These are phyloP conservation scores for Propithecus deckenii DNA, from an alignment of 2,797 vertebrate genomes.

Conservation along the genomic window DNA sequence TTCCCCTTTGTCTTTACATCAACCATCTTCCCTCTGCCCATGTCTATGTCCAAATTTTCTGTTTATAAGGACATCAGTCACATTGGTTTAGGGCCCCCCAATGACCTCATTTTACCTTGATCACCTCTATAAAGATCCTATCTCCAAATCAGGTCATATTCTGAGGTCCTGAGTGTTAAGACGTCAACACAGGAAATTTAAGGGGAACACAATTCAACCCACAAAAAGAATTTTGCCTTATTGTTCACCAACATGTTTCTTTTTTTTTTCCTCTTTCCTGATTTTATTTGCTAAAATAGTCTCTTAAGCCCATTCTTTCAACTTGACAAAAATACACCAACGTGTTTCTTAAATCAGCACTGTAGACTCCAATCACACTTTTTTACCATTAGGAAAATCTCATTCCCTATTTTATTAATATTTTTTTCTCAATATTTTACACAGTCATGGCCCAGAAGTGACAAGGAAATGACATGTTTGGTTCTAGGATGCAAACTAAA, in stretches of 20 bases:
- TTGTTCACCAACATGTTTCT: conserved; percentile 80
- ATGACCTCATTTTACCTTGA: not conserved
- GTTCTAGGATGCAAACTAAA: not conserved
- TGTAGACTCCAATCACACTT: conserved; percentile 66
- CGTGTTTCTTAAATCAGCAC: conserved; percentile 80
- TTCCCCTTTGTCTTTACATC: not conserved
- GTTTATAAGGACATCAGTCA: not conserved
- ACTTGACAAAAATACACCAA: conserved; percentile 52
- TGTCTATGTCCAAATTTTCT: not conserved
- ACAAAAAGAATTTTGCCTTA: conserved; percentile 49
- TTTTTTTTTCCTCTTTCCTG: not conserved
- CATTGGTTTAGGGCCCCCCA: not conserved
- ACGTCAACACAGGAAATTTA: not conserved
- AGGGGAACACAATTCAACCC: not conserved
- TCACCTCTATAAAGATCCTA: not conserved
- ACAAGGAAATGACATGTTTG: not conserved
- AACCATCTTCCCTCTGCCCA: not conserved
- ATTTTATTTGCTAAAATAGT: too few relatives aligned
- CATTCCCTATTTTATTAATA: conserved; percentile 76
- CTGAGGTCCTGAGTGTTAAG: not conserved
- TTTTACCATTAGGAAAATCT: conserved; percentile 71
- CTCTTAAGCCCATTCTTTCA: too few relatives aligned
- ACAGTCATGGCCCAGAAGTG: not conserved
- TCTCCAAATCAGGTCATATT: not conserved
- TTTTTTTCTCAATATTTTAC: conserved; percentile 48